A percentile compares a stretch with the other conserved stretches of the same genome.
These are phyloP conservation scores for Arrhopalites spinosus DNA, from an alignment of 2,888 invertebrate species.

Conservation along the genomic window DNA sequence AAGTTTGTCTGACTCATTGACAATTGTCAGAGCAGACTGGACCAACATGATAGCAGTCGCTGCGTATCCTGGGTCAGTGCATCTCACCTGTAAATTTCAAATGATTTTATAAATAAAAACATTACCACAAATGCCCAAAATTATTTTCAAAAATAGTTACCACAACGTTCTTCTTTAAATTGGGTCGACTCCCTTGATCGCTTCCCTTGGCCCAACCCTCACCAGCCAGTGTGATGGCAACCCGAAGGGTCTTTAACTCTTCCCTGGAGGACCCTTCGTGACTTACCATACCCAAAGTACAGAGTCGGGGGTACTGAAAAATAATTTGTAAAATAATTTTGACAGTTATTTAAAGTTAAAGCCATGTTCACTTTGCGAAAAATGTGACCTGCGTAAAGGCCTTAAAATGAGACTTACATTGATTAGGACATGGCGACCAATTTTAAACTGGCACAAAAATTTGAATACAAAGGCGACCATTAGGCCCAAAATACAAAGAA, in stretches of 20 bases:
- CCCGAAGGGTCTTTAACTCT: constrained; percentile 67
- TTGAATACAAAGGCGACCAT: constrained; percentile 68
- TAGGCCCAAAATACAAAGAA: constrained; percentile 62
- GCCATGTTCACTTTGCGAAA: not conserved
- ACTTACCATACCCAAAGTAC: constrained; percentile 72
- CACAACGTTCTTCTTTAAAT: constrained; percentile 69
- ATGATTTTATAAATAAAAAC: not conserved
- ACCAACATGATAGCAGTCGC: not conserved
- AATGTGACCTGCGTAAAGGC: not conserved
- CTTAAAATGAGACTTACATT: constrained; percentile 61
- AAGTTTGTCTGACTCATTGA: not conserved
- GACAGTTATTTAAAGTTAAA: not conserved
- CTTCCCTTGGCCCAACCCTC: constrained; percentile 81
- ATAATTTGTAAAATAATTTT: constrained; percentile 29
- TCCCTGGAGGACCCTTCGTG: constrained; percentile 66
- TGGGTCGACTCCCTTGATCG: constrained; percentile 66
- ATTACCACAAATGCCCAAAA: not conserved
- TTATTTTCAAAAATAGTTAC: constrained; percentile 60
- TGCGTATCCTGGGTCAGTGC: not conserved
- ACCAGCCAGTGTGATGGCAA: constrained; percentile 61
- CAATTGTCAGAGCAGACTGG: not conserved
- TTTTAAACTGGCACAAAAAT: constrained; percentile 67
- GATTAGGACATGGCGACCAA: constrained; percentile 71
- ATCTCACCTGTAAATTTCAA: not conserved
- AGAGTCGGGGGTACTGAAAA: constrained; percentile 69